phyloP scores from a whole-genome alignment of 2,113 vertebrate genomes.

The Dasyornis broadbenti region DNA sequence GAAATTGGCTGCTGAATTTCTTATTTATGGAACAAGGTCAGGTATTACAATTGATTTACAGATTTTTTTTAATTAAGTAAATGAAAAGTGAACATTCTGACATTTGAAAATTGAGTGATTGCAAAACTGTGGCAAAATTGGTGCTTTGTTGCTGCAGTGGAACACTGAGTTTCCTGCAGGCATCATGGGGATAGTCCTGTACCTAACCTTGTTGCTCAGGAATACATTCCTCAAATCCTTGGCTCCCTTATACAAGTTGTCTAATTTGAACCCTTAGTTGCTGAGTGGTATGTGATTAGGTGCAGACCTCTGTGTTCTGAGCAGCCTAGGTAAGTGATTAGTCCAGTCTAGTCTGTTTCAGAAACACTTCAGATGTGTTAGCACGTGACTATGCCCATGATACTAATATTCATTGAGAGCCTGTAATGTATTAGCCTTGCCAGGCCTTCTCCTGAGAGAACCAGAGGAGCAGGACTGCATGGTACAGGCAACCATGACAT shows the following conservation, averaged over 20 bases:
- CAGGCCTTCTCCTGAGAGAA: neutral
- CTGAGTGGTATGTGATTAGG: neutral
- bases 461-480: neutral
- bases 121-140: neutral
- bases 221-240: neutral
- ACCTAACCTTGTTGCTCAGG: neutral
- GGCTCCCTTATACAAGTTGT: neutral
- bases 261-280: neutral
- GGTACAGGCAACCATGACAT: neutral
- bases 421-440: neutral
- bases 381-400: neutral
- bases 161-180: neutral
- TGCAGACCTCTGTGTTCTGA: neutral
- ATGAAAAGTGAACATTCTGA: neutral
- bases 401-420: neutral
- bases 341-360: neutral
- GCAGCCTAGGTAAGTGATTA: neutral
- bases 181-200: neutral
- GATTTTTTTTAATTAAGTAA: neutral
- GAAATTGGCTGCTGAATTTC: neutral
- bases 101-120: neutral
- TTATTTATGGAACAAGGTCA: neutral
- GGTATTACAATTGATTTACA: neutral
- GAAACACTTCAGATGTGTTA: neutral
- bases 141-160: neutral